Conservation (phyloP, 2,113 vertebrate species). For the Ondatra zibethicus region DNA sequence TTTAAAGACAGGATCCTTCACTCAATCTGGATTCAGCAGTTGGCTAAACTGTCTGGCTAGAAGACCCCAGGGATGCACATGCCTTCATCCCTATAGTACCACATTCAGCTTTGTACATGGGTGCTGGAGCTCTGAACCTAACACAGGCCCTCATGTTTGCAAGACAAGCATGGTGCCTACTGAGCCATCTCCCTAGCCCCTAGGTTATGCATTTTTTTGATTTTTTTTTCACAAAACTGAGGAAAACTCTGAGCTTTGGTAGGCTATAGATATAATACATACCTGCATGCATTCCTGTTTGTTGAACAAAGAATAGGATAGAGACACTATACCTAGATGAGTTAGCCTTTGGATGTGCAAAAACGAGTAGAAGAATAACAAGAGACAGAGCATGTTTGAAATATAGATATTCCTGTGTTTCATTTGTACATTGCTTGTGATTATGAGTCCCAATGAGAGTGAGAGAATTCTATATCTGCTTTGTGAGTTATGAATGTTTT, state of each 20-base stretch:
- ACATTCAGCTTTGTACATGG: not conserved
- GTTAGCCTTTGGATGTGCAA: not conserved
- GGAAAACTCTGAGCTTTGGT: not conserved
- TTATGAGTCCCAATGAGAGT: not conserved
- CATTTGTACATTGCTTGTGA: not conserved
- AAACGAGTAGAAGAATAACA: not conserved
- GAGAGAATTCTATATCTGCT: not conserved
- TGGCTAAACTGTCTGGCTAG: not conserved
- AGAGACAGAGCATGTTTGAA: not conserved
- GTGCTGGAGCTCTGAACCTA: not conserved
- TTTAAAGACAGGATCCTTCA: not conserved
- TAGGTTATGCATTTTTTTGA: not conserved
- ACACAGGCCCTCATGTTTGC: too few relatives aligned
- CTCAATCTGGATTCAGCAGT: not conserved
- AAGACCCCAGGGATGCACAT: too few relatives aligned
- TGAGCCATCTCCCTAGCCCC: not conserved
- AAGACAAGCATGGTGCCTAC: not conserved
- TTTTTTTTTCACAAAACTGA: not conserved
- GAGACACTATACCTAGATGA: not conserved
- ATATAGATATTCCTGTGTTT: not conserved
- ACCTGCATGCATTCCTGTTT: not conserved
- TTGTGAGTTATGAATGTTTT: not conserved
- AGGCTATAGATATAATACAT: not conserved
- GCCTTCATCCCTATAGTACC: not conserved
- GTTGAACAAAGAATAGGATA: not conserved